A percentile compares a stretch with the other conserved stretches of the same genome.
Evolutionary conservation across 2,888 invertebrate genomes (phyloP).

Genomic region (Pseudococcus longispinus): DNA sequence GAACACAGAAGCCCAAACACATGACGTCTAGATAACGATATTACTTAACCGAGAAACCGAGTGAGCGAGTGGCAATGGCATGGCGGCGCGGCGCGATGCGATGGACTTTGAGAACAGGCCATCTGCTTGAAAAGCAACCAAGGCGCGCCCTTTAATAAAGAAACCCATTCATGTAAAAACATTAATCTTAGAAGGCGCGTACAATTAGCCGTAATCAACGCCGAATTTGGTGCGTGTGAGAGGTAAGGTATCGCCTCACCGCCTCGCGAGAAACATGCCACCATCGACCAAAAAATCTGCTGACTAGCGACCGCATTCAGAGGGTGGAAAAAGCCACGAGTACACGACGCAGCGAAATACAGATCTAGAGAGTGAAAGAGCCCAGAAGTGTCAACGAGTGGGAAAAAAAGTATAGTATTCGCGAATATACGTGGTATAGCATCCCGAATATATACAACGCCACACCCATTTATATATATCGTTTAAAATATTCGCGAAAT

Average conservation of each 20-base stretch:
- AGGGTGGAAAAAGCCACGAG: background rate
- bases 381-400: background rate
- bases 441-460: background rate
- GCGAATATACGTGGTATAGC: background rate
- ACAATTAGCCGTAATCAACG: background rate
- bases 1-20: constrained; percentile 38
- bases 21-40: constrained; percentile 44
- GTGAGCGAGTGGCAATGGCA: background rate
- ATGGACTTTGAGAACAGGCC: constrained; percentile 21
- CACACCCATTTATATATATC: constrained; percentile 25
- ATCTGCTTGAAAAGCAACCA: background rate
- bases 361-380: background rate
- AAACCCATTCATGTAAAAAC: constrained; percentile 1
- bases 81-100: background rate
- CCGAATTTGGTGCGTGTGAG: background rate
- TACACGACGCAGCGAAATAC: background rate
- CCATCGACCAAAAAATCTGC: background rate
- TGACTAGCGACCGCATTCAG: background rate
- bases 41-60: constrained; percentile 10
- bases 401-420: background rate
- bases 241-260: background rate
- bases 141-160: constrained; percentile 24
- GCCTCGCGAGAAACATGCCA: background rate
- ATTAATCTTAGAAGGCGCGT: constrained; percentile 15
- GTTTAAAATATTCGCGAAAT: constrained; percentile 30